Evolutionary conservation across 2,113 vertebrate genomes (phyloP).

Genomic region (Oreochromis niloticus): DNA sequence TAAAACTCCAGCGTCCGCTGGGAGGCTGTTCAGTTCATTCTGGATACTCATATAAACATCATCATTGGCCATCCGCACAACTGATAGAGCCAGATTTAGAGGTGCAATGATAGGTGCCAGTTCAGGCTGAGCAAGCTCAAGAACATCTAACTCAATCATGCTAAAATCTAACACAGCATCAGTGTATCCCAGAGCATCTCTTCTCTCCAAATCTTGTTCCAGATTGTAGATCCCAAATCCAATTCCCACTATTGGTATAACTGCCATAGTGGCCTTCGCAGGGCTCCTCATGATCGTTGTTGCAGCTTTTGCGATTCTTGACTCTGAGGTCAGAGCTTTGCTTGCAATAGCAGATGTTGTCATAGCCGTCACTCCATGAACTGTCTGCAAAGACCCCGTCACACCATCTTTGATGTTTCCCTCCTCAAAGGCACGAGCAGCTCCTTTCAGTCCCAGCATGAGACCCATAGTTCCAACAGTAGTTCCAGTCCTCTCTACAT

Average conservation of each 20-base stretch:
- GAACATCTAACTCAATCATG: not conserved
- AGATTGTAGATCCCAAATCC: slow-evolving; percentile 35
- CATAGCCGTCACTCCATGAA: slow-evolving; percentile 7
- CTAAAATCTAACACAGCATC: not conserved
- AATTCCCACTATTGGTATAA: slow-evolving; percentile 10
- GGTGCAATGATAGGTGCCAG: not conserved
- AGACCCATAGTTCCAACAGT: not conserved
- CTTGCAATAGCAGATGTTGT: not conserved
- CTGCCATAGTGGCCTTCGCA: no score
- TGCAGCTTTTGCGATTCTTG: not conserved
- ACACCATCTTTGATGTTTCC: slow-evolving; percentile 1
- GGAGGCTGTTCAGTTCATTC: not conserved
- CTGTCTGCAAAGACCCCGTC: not conserved
- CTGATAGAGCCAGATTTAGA: not conserved
- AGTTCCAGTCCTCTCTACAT: not conserved
- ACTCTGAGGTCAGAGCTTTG: not conserved
- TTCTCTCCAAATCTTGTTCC: not conserved
- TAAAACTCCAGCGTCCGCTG: not conserved
- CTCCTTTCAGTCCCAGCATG: slow-evolving; percentile 31
- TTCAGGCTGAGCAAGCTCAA: slow-evolving; percentile 1
- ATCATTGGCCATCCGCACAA: not conserved
- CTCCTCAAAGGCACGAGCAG: slow-evolving; percentile 5
- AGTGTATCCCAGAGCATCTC: not conserved
- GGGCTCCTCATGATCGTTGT: not conserved
- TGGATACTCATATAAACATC: not conserved